phyloP scores from a whole-genome alignment of 2,888 invertebrate species.

The Hymenopus coronatus region DNA sequence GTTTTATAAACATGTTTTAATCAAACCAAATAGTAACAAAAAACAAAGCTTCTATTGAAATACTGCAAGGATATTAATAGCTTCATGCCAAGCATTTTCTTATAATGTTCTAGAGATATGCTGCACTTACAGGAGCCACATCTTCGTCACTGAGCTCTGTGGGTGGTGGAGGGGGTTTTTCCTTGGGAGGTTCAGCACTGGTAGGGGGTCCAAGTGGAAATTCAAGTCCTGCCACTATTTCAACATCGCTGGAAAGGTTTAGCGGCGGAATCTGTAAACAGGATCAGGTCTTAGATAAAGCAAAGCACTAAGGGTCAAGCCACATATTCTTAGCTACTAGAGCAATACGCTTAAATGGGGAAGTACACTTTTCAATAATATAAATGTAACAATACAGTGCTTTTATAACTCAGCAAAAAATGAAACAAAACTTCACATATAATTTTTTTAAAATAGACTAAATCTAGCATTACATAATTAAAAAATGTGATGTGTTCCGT shows the following conservation, averaged over 20 bases:
- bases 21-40: too few relatives aligned
- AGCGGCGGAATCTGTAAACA: constrained; percentile 43
- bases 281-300: background rate
- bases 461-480: too few relatives aligned
- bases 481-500: too few relatives aligned
- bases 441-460: too few relatives aligned
- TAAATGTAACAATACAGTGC: too few relatives aligned
- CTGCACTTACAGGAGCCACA: constrained; percentile 40
- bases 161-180: constrained; percentile 82
- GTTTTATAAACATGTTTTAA: too few relatives aligned
- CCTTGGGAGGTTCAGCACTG: constrained; percentile 74
- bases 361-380: too few relatives aligned
- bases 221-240: constrained; percentile 40
- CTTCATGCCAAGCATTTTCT: background rate
- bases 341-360: background rate
- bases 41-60: too few relatives aligned
- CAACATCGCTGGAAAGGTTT: constrained; percentile 44
- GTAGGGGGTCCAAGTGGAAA: constrained; percentile 60
- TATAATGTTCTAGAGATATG: background rate
- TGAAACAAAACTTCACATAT: too few relatives aligned
- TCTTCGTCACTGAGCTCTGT: constrained; percentile 52
- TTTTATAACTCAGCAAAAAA: too few relatives aligned
- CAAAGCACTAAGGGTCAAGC: background rate
- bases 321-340: background rate
- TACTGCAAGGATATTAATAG: too few relatives aligned